A percentile compares a stretch with the other conserved stretches of the same genome.
phyloP scores from a whole-genome alignment of 1,140 invertebrate species.

The Antheraea mylitta region DNA sequence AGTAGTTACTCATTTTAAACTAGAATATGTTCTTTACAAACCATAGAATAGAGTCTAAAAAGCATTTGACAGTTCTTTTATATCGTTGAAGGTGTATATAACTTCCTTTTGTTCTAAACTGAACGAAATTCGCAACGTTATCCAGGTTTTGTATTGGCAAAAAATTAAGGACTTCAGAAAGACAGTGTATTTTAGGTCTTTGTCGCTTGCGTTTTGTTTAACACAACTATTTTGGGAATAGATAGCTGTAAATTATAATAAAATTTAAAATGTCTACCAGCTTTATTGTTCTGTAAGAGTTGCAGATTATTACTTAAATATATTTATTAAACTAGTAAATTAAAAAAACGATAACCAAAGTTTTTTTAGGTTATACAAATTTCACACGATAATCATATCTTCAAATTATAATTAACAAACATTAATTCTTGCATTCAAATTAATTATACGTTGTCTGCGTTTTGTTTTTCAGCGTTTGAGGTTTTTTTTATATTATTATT shows the following conservation, averaged over 20 bases:
- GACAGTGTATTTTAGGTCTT: not conserved
- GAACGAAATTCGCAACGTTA: constrained; percentile 23
- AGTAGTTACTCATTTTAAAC: constrained; percentile 1
- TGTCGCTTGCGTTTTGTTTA: not conserved
- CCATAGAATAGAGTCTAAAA: constrained; percentile 6
- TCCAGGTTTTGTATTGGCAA: constrained; percentile 11
- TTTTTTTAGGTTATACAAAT: no score
- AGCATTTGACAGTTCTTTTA: not conserved
- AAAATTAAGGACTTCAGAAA: constrained; percentile 4
- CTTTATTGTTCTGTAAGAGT: not conserved
- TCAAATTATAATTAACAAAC: no score
- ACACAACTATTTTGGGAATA: not conserved
- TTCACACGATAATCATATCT: no score
- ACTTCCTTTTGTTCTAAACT: constrained; percentile 35
- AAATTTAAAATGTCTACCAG: no score
- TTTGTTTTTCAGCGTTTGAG: no score
- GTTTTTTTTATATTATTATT: no score
- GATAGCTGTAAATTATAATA: no score
- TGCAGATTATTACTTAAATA: no score
- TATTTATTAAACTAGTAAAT: no score
- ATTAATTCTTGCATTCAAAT: no score
- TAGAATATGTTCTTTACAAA: constrained; percentile 7
- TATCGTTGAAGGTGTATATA: not conserved
- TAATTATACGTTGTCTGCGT: no score
- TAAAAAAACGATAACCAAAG: no score